phyloP scores from a whole-genome alignment of 2,888 invertebrate genomes.

The Lysandra bellargus region DNA sequence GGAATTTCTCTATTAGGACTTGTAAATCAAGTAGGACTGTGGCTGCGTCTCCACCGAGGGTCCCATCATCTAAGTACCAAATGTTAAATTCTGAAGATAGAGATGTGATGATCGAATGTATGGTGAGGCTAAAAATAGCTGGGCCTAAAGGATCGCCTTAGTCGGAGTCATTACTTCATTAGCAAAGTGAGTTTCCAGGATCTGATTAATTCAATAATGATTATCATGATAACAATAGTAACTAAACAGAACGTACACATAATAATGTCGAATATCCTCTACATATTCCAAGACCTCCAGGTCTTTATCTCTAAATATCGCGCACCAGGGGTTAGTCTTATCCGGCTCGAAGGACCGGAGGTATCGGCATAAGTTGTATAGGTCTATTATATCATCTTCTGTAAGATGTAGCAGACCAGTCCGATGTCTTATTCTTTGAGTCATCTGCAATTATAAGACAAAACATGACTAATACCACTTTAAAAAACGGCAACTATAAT shows the following conservation, averaged over 20 bases:
- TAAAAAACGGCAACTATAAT: too few relatives aligned
- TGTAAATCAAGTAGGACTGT: too few relatives aligned
- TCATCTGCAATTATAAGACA: background rate
- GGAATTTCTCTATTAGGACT: too few relatives aligned
- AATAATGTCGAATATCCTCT: conserved; percentile 84
- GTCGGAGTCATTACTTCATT: too few relatives aligned
- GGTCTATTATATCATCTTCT: conserved; percentile 67
- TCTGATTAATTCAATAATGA: background rate
- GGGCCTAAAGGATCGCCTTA: too few relatives aligned
- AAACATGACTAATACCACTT: too few relatives aligned
- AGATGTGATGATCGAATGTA: too few relatives aligned
- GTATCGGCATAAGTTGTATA: conserved; percentile 86
- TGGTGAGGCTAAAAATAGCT: too few relatives aligned
- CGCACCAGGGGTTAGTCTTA: conserved; percentile 83
- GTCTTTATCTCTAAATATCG: conserved; percentile 82
- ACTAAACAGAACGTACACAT: conserved; percentile 34
- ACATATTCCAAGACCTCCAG: conserved; percentile 84
- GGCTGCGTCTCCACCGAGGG: too few relatives aligned
- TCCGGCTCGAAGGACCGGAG: conserved; percentile 78
- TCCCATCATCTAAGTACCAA: too few relatives aligned
- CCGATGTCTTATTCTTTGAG: conserved; percentile 47
- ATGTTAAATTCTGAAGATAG: too few relatives aligned
- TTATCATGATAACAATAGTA: background rate
- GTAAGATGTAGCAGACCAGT: conserved; percentile 56
- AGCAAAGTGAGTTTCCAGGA: background rate